phyloP scores from a whole-genome alignment of 2,888 invertebrate genomes.

The Crepidodera aurea region DNA sequence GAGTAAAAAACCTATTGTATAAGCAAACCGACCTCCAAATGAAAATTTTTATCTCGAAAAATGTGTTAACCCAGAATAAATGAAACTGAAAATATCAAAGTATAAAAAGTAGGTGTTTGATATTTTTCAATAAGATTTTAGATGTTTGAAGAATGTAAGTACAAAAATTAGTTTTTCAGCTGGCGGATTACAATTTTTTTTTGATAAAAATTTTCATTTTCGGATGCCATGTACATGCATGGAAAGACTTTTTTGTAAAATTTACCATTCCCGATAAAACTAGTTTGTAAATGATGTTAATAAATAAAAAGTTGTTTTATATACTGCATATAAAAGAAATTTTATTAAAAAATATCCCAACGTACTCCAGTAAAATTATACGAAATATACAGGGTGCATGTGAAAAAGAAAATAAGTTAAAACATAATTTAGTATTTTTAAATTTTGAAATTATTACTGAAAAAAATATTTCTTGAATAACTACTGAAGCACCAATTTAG shows the following conservation, averaged over 20 bases:
- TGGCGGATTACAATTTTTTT: not conserved
- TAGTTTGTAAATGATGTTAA: conserved; percentile 63
- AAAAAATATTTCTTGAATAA: no score
- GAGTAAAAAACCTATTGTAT: conserved; percentile 1
- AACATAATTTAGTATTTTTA: no score
- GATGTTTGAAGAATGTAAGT: no score
- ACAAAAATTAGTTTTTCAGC: no score
- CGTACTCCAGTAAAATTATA: conserved; percentile 33
- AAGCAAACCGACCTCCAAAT: not conserved
- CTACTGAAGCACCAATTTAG: not conserved
- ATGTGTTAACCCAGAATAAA: no score
- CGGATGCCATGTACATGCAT: conserved; percentile 32
- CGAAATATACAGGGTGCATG: conserved; percentile 5
- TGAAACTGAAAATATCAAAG: no score
- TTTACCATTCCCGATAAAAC: conserved; percentile 57
- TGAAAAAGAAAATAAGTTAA: no score
- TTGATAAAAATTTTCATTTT: conserved; percentile 1
- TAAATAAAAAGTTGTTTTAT: conserved; percentile 64
- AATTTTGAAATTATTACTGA: no score
- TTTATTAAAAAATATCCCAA: conserved; percentile 56
- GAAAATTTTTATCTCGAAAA: conserved; percentile 9
- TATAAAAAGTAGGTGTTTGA: no score
- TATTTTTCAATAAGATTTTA: no score
- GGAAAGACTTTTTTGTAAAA: conserved; percentile 57
- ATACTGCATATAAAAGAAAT: conserved; percentile 61